Evolutionary conservation across 2,888 invertebrate species (phyloP).

Genomic region (Epinotia demarniana): DNA sequence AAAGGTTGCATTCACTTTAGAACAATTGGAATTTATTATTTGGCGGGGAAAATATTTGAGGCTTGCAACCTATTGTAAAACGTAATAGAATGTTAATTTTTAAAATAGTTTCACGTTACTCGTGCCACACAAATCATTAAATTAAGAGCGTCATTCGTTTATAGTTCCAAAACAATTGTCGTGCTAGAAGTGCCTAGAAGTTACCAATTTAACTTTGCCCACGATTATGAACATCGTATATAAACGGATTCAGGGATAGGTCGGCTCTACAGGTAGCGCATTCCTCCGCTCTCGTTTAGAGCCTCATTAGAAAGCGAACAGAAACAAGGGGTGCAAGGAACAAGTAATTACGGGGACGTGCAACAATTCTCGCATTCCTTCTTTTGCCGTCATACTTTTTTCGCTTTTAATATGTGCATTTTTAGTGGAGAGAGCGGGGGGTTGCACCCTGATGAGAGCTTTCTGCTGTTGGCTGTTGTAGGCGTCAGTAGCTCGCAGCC

Average conservation of each 20-base stretch:
- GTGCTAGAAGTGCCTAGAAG: conserved; percentile 46
- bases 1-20: conserved; percentile 15
- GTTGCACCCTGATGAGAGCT: conserved; percentile 61
- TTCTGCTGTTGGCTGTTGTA: conserved; percentile 54
- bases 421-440: conserved; percentile 66
- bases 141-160: neutral
- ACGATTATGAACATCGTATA: conserved; percentile 51
- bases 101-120: neutral
- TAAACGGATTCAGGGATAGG: conserved; percentile 55
- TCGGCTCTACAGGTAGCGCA: conserved; percentile 62
- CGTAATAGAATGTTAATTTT: neutral
- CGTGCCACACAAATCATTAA: neutral
- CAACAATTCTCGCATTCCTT: conserved; percentile 70
- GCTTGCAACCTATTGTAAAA: neutral
- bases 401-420: conserved; percentile 75
- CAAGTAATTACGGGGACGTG: conserved; percentile 61
- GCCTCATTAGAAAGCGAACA: conserved; percentile 56
- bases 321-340: conserved; percentile 58
- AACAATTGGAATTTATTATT: conserved; percentile 14
- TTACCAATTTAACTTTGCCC: conserved; percentile 47
- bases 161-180: conserved; percentile 48
- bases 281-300: conserved; percentile 50
- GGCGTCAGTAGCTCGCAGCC: conserved; percentile 70
- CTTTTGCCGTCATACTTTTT: conserved; percentile 65
- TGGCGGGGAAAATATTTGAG: neutral